Evolutionary conservation across 2,888 invertebrate species (phyloP).

Genomic region (Eristalis arbustorum): DNA sequence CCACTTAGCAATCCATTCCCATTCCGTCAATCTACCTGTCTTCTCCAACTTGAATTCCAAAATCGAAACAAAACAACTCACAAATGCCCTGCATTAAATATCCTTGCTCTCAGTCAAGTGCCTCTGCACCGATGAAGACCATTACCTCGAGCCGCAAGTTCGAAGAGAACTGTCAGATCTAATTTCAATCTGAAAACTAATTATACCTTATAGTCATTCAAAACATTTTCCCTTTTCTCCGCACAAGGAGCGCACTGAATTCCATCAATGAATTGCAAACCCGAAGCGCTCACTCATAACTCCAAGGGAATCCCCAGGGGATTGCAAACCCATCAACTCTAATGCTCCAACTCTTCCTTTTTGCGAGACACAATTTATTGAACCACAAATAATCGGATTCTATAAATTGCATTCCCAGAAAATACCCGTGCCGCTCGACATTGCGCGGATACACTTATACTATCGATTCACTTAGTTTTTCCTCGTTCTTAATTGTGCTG

Average conservation of each 20-base stretch:
- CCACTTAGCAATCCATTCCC: too few species aligned
- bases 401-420: constrained; percentile 2
- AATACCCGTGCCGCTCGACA: background rate
- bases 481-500: background rate
- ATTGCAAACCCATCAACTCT: background rate
- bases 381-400: constrained; percentile 1
- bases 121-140: too few species aligned
- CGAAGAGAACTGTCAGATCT: background rate
- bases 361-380: constrained; percentile 17
- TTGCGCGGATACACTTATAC: background rate
- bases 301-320: background rate
- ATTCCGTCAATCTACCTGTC: too few species aligned
- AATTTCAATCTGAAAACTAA: background rate
- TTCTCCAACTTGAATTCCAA: too few species aligned
- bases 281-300: background rate
- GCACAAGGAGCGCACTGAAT: background rate
- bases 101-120: too few species aligned
- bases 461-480: background rate
- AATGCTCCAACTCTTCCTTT: background rate
- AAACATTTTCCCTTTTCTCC: background rate
- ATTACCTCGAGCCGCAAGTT: background rate
- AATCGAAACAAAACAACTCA: too few species aligned
- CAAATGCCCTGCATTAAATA: too few species aligned
- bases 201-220: background rate
- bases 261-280: background rate